phyloP scores from a whole-genome alignment of 2,113 vertebrate genomes.

The Cervus canadensis region DNA sequence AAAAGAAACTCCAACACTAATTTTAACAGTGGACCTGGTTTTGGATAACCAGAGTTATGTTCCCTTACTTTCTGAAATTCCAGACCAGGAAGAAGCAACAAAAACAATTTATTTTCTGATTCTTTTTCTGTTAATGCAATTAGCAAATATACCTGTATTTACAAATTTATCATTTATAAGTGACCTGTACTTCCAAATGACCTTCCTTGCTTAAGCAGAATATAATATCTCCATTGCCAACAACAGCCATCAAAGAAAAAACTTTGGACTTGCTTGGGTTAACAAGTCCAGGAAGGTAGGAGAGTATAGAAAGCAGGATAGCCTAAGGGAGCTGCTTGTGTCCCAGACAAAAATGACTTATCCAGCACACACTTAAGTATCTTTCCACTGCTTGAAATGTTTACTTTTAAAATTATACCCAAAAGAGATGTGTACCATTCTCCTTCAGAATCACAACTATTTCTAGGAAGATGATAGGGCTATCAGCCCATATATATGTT shows the following conservation, averaged over 20 bases:
- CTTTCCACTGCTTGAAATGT: not conserved
- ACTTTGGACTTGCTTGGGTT: not conserved
- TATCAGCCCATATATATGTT: not conserved
- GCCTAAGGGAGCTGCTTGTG: not conserved
- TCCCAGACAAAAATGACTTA: not conserved
- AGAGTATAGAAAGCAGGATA: not conserved
- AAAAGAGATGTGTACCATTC: not conserved
- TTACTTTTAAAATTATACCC: conserved; percentile 34
- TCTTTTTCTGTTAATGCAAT: conserved; percentile 5
- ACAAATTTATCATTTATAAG: conserved; percentile 8
- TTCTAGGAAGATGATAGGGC: conserved; percentile 16
- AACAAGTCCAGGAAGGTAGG: not conserved
- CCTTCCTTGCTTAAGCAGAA: not conserved
- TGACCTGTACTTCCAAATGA: not conserved
- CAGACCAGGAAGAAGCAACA: conserved; percentile 69
- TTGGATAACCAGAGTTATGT: conserved; percentile 74
- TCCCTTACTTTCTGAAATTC: conserved; percentile 79
- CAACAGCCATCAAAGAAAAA: conserved; percentile 2
- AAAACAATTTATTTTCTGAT: not conserved
- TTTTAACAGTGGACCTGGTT: conserved; percentile 82
- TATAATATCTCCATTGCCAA: not conserved
- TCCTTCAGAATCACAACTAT: not conserved
- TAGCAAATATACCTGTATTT: not conserved
- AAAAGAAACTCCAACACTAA: conserved; percentile 82
- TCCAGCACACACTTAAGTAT: not conserved